phyloP scores from a whole-genome alignment of 2,113 vertebrate genomes.

The Phylloscopus whistleri region DNA sequence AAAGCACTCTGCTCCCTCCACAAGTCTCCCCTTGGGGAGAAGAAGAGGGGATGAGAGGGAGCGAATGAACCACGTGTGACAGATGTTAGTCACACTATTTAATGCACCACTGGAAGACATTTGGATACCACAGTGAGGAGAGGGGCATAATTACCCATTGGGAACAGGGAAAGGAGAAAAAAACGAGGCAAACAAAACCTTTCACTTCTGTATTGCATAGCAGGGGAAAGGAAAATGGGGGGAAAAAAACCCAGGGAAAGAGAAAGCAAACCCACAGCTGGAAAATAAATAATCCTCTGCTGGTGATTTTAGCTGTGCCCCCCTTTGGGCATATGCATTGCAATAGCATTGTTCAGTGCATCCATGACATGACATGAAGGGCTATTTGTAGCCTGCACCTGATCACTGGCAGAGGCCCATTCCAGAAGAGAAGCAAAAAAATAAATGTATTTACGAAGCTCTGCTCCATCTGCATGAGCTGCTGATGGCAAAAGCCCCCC shows the following conservation, averaged over 20 bases:
- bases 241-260: not conserved
- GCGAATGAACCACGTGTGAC: constrained; percentile 56
- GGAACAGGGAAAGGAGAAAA: constrained; percentile 9
- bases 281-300: constrained; percentile 46
- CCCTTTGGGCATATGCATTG: constrained; percentile 50
- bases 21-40: constrained; percentile 48
- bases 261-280: not conserved
- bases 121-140: constrained; percentile 10
- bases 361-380: constrained; percentile 32
- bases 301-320: constrained; percentile 15
- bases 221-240: not conserved
- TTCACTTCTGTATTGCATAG: not conserved
- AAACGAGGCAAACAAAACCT: not conserved
- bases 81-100: constrained; percentile 64
- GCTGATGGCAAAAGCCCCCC: not conserved
- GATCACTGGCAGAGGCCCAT: not conserved
- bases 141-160: not conserved
- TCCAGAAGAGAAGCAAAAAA: not conserved
- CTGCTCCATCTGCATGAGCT: constrained; percentile 23
- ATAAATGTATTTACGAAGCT: not conserved
- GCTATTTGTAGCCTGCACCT: constrained; percentile 58
- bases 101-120: constrained; percentile 65
- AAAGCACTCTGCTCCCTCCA: not conserved
- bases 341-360: constrained; percentile 9
- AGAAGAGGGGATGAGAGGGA: constrained; percentile 31